Evolutionary conservation across 2,888 invertebrate genomes (phyloP).

Genomic region (Portevinia maculata): DNA sequence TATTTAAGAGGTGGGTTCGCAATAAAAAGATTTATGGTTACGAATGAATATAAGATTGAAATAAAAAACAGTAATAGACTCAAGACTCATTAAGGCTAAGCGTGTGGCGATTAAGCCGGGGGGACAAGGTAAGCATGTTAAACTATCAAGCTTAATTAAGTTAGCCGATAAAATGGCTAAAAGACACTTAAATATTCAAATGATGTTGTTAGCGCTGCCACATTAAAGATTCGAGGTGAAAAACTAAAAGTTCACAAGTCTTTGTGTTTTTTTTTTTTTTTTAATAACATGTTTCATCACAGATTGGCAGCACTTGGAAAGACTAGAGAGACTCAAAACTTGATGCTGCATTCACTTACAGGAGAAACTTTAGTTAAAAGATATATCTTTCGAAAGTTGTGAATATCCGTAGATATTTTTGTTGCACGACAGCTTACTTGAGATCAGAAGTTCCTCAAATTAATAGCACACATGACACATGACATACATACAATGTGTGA

Average conservation of each 20-base stretch:
- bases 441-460: too few relatives aligned
- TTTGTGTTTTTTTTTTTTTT: not conserved
- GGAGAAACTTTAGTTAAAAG: too few relatives aligned
- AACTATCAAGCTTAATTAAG: slow-evolving; percentile 72
- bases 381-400: too few relatives aligned
- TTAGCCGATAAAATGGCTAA: slow-evolving; percentile 59
- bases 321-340: not conserved
- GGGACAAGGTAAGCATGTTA: slow-evolving; percentile 74
- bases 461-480: too few relatives aligned
- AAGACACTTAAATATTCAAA: slow-evolving; percentile 64
- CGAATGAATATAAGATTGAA: slow-evolving; percentile 46
- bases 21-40: slow-evolving; percentile 67
- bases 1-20: slow-evolving; percentile 28
- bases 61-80: slow-evolving; percentile 42
- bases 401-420: too few relatives aligned
- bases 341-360: too few relatives aligned
- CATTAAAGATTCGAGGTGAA: slow-evolving; percentile 11
- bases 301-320: slow-evolving; percentile 7
- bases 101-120: slow-evolving; percentile 69
- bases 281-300: not conserved
- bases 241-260: not conserved
- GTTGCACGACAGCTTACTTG: too few relatives aligned
- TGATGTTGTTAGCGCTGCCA: slow-evolving; percentile 33
- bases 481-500: too few relatives aligned
- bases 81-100: slow-evolving; percentile 73